These are phyloP conservation scores for Oncorhynchus tshawytscha DNA, from an alignment of 2,113 vertebrate genomes.

Conservation along the genomic window DNA sequence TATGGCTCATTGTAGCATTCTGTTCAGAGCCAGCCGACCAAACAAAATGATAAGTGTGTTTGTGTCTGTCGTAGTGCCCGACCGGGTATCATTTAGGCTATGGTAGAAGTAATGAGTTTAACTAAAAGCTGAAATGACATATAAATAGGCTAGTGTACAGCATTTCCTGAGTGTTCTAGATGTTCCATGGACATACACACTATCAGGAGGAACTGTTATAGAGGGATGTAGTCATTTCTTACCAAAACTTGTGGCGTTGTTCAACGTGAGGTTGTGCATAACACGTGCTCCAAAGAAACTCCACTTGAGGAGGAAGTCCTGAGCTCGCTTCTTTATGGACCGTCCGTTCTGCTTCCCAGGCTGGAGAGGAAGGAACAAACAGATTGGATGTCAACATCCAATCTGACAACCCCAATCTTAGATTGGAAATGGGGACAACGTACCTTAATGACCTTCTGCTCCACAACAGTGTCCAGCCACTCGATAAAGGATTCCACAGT, in stretches of 20 bases:
- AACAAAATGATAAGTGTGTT: constrained; percentile 3
- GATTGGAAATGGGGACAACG: neutral
- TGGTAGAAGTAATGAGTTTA: too few relatives aligned
- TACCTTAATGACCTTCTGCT: constrained; percentile 99
- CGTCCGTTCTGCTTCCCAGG: constrained; percentile 94
- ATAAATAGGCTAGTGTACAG: too few relatives aligned
- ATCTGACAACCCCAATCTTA: neutral
- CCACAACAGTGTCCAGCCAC: constrained; percentile 96
- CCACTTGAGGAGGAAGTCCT: constrained; percentile 97
- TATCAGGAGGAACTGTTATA: too few relatives aligned
- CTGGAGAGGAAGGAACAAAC: constrained; percentile 63
- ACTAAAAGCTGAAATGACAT: too few relatives aligned
- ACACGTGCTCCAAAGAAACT: constrained; percentile 98
- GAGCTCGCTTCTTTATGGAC: constrained; percentile 93
- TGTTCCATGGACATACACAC: too few relatives aligned
- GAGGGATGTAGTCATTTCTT: constrained; percentile 21
- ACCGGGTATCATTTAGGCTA: too few relatives aligned
- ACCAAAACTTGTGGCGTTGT: constrained; percentile 98
- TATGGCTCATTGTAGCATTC: constrained; percentile 65
- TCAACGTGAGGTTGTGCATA: constrained; percentile 97
- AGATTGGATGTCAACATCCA: neutral
- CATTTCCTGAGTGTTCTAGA: too few relatives aligned
- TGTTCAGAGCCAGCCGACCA: constrained; percentile 26
- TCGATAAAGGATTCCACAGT: constrained; percentile 98
- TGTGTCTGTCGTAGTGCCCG: neutral